A percentile compares a stretch with the other conserved stretches of the same genome.
These are phyloP conservation scores for Antechinus flavipes DNA, from an alignment of 2,113 vertebrate genomes.

Conservation along the genomic window DNA sequence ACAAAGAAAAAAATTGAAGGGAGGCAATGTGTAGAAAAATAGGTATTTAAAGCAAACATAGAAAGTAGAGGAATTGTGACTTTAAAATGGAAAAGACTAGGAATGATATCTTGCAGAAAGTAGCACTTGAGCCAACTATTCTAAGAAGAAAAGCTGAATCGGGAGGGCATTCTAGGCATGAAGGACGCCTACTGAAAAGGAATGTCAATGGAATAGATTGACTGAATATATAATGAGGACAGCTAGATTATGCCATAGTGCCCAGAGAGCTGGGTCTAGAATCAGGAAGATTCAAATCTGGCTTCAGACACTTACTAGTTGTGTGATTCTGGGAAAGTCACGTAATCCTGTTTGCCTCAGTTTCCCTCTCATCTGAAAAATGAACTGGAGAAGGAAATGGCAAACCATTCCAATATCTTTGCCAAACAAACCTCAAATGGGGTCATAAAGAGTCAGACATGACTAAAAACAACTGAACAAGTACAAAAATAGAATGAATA, in stretches of 20 bases:
- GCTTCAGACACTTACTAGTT: too few relatives aligned
- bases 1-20: neutral
- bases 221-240: neutral
- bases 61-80: neutral
- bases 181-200: neutral
- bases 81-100: neutral
- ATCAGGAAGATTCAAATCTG: neutral
- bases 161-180: neutral
- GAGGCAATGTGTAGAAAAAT: neutral
- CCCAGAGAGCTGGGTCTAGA: neutral
- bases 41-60: neutral
- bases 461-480: neutral
- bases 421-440: neutral
- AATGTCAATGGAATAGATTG: neutral
- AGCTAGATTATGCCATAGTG: neutral
- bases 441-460: neutral
- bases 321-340: neutral
- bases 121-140: neutral
- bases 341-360: neutral
- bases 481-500: neutral
- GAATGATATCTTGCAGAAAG: neutral
- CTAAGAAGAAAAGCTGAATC: neutral
- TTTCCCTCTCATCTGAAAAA: neutral
- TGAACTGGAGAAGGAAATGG: neutral
- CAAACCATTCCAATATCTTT: neutral